Percentiles rank a stretch among this genome's conserved stretches.
phyloP scores from a whole-genome alignment of 2,888 invertebrate species.

The Lepidonotus clava region DNA sequence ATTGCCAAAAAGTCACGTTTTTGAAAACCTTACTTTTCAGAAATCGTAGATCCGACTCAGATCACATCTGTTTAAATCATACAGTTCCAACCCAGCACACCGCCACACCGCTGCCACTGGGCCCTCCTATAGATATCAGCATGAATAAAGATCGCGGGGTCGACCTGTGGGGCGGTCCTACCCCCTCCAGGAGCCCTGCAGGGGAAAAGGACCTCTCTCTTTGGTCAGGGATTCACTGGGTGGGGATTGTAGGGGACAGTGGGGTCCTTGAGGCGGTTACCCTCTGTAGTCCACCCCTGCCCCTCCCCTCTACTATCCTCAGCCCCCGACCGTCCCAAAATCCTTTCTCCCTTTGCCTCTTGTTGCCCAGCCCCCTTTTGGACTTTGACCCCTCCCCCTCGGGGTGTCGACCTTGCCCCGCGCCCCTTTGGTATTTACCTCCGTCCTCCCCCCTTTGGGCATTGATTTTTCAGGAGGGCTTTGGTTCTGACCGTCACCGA shows the following conservation, averaged over 20 bases:
- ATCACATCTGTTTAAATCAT: no score
- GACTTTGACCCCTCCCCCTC: background rate
- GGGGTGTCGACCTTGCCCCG: background rate
- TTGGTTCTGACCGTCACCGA: background rate
- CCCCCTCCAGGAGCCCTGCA: background rate
- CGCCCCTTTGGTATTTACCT: no score
- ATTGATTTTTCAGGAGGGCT: background rate
- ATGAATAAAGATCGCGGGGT: slow-evolving; percentile 26
- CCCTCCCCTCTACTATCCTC: no score
- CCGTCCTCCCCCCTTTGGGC: background rate
- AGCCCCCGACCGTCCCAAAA: no score
- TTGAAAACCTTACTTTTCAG: no score
- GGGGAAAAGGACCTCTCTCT: background rate
- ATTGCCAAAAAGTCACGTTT: no score
- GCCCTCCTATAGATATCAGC: slow-evolving; percentile 11
- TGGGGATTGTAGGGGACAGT: background rate
- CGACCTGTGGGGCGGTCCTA: background rate
- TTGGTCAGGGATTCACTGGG: background rate
- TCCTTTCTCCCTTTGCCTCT: no score
- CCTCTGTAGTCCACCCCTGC: no score
- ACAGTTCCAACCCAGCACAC: background rate
- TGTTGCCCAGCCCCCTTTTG: no score
- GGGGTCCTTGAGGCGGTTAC: no score
- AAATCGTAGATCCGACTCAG: no score
- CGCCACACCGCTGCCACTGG: background rate